Conservation (phyloP, 2,113 vertebrate genomes). For the Oreochromis tanganicae region DNA sequence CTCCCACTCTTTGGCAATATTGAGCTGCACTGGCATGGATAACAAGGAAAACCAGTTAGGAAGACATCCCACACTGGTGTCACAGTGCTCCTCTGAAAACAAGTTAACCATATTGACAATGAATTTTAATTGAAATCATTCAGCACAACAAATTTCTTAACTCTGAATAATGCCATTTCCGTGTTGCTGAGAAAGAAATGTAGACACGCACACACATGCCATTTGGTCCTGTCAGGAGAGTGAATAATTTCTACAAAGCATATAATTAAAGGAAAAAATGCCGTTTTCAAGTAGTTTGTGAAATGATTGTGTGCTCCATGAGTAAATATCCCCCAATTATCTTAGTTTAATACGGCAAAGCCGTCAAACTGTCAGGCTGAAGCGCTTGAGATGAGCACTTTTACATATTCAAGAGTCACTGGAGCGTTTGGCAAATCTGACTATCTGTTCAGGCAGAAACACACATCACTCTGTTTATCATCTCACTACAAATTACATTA, state of each 20-base stretch:
- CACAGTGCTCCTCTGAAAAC: not conserved
- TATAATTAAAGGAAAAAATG: conserved; percentile 48
- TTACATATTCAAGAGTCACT: conserved; percentile 73
- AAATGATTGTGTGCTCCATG: conserved; percentile 59
- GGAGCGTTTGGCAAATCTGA: conserved; percentile 72
- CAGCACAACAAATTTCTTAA: not conserved
- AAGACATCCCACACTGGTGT: not conserved
- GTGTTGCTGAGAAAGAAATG: not conserved
- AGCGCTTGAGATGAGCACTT: conserved; percentile 49
- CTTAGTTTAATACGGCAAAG: conserved; percentile 60
- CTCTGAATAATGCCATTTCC: not conserved
- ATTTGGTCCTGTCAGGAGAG: conserved; percentile 47
- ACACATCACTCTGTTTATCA: conserved; percentile 71
- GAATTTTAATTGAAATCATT: not conserved
- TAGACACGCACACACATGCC: not conserved
- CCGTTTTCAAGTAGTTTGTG: conserved; percentile 31
- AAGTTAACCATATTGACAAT: not conserved
- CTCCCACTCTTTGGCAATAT: not conserved
- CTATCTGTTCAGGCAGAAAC: conserved; percentile 72
- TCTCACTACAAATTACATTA: conserved; percentile 73
- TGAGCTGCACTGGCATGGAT: not conserved
- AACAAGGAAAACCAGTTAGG: not conserved
- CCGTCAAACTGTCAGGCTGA: conserved; percentile 67
- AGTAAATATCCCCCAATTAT: conserved; percentile 74
- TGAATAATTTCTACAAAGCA: conserved; percentile 57